Evolutionary conservation across 2,113 vertebrate species (phyloP), one percentile per base, ranked within the genome.

Genomic region (Daphoenositta chrysoptera): DNA sequence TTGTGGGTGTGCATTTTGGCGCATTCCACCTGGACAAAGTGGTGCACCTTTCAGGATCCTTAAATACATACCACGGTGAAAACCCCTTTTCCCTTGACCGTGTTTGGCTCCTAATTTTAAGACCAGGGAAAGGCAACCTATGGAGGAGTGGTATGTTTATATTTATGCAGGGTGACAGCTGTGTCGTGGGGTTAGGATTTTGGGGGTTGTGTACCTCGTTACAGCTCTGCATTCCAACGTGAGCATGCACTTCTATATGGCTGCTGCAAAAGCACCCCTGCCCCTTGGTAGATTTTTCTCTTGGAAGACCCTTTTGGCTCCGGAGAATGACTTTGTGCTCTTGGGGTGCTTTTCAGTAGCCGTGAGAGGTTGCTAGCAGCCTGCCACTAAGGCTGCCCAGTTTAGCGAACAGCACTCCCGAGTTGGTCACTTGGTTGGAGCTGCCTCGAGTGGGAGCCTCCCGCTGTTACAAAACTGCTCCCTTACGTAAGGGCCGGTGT

Each of bases 221-320:
- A 8, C 16, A 23, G 31, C 20, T 71, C 40, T 60, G 37, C 31
- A 6, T 78, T 75, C 26, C 57, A 60, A 6, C 0, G 1, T 1
- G 51, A 35, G 28, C 20, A 2, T 0, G 0, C 8, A 1, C 61
- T 61, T 48, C 11, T 7, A 3, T 11, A 6, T 7, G 1, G 3
- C 37, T 60, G 22, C 42, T 31, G 6, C 61, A 28, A 19, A 51
- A 6, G 8, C 9, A 3, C 3, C 9, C 10, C 16, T 27, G 20
- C 11, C 33, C 58, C 17, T 45, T 26, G 10, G 6, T 13, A 13
- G 10, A 4, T 27, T 28, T 21, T 6, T 6, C 9, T 56, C 12
- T 33, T 24, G 31, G 33, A 40, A 45, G 45, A 31, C 47, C 21
- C 16, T 20, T 76, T 84, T 27, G 40, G 15, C 37, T 53, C 39